Evolutionary conservation across 2,888 invertebrate genomes (phyloP).

Genomic region (Gonocerus acuteangulatus): DNA sequence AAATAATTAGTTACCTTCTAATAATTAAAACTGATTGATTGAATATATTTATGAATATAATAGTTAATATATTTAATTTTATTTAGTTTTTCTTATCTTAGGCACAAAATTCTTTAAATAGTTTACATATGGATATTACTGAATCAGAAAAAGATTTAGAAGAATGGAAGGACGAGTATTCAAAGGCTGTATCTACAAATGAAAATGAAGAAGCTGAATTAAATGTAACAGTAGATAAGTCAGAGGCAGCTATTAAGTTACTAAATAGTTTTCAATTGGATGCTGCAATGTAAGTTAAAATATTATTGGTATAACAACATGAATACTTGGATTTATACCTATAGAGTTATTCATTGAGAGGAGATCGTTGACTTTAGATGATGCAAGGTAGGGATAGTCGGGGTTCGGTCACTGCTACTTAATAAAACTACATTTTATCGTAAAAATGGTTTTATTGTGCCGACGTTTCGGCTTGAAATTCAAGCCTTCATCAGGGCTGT

Average conservation of each 20-base stretch:
- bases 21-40: no score
- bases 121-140: conserved; percentile 65
- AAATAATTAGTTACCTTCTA: no score
- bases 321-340: no score
- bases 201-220: conserved; percentile 71
- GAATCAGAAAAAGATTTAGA: conserved; percentile 62
- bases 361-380: no score
- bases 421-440: no score
- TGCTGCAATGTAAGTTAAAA: conserved; percentile 50
- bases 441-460: no score
- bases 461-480: no score
- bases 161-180: conserved; percentile 65
- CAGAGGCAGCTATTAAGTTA: conserved; percentile 78
- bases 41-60: not conserved
- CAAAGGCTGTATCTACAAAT: conserved; percentile 60
- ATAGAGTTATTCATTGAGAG: no score
- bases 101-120: conserved; percentile 57
- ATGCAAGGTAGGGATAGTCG: no score
- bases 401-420: no score
- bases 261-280: conserved; percentile 81
- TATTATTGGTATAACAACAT: no score
- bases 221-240: conserved; percentile 67
- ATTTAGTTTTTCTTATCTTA: conserved; percentile 34
- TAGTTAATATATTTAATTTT: not conserved
- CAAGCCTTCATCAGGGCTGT: no score